phyloP scores from a whole-genome alignment of 2,797 vertebrate species.

The Phrynocephalus forsythii region DNA sequence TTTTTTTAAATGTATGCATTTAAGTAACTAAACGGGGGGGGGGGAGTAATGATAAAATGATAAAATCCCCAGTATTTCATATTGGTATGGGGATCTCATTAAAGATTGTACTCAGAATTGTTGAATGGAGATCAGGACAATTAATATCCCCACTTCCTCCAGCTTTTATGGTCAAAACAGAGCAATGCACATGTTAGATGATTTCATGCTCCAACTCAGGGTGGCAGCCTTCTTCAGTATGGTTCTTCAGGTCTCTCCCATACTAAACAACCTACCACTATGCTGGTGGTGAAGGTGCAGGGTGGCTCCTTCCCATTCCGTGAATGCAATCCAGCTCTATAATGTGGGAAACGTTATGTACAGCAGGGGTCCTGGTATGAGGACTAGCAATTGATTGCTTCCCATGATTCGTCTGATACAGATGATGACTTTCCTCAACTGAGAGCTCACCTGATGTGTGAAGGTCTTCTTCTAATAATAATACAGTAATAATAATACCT shows the following conservation, averaged over 20 bases:
- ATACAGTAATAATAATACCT: no score
- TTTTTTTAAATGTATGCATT: not conserved
- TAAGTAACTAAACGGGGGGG: not conserved
- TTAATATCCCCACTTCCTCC: not conserved
- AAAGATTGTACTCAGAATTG: not conserved
- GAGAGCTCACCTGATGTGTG: no score
- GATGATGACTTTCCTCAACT: not conserved
- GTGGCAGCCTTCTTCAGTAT: not conserved
- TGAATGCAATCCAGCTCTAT: not conserved
- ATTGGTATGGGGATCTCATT: not conserved
- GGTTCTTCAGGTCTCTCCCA: no score
- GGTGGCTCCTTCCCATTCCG: not conserved
- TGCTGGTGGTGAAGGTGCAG: not conserved
- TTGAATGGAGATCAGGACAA: not conserved
- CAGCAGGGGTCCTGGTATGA: not conserved
- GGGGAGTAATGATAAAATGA: not conserved
- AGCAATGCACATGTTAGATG: not conserved
- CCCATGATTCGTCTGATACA: not conserved
- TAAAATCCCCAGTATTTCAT: no score
- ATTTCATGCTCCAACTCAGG: not conserved
- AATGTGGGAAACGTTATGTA: not conserved
- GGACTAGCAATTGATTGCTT: not conserved
- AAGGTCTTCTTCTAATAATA: no score
- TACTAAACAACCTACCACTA: not conserved
- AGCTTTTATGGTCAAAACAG: not conserved